A percentile compares a stretch with the other conserved stretches of the same genome.
Conservation (phyloP, 1,140 invertebrate genomes). For the honey bee (Apis mellifera) region Amel_HAv3.1 CM009938.2:7021001-7021500, state of each 20-base stretch:
- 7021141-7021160: slow-evolving; percentile 89
- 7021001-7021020: slow-evolving; percentile 82
- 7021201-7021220: slow-evolving; percentile 85
- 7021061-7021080: slow-evolving; percentile 88
- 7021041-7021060: slow-evolving; percentile 93
- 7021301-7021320: slow-evolving; percentile 9
- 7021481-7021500: not conserved
- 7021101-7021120: slow-evolving; percentile 86
- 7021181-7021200: slow-evolving; percentile 95
- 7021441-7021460: not conserved
- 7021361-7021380: not conserved
- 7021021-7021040: slow-evolving; percentile 83
- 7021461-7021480: no score
- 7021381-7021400: not conserved
- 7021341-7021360: not conserved
- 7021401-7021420: not conserved
- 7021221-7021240: slow-evolving; percentile 1
- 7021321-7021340: not conserved
- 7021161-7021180: slow-evolving; percentile 91
- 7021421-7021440: not conserved
- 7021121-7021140: slow-evolving; percentile 87
- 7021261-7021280: not conserved
- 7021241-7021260: not conserved
- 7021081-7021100: slow-evolving; percentile 92
- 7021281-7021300: not conserved